Evolutionary conservation across 2,113 vertebrate species (phyloP).

Genomic region (Erpornis zantholeuca): DNA sequence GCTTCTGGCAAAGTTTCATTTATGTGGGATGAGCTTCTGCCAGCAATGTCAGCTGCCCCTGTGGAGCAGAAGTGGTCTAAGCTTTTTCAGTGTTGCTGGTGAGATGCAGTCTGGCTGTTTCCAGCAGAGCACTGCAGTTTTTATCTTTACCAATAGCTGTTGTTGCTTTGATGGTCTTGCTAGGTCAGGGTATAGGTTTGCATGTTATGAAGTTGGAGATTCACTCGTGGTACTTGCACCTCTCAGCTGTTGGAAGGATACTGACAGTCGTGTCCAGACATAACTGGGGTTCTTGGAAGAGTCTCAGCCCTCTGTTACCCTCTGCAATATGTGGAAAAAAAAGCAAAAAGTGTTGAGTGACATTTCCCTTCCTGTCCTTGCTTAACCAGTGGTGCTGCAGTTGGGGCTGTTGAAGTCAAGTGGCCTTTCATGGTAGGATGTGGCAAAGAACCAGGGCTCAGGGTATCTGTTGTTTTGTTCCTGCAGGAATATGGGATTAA

Average conservation of each 20-base stretch:
- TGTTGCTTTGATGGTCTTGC: not conserved
- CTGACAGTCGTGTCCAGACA: not conserved
- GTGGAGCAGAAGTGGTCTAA: not conserved
- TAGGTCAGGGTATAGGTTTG: not conserved
- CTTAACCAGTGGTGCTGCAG: not conserved
- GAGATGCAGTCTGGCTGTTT: not conserved
- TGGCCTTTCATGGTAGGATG: not conserved
- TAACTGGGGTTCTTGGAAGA: not conserved
- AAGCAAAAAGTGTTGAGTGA: not conserved
- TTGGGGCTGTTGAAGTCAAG: not conserved
- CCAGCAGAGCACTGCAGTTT: not conserved
- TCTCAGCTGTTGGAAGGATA: not conserved
- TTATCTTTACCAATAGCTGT: not conserved
- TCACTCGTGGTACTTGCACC: not conserved
- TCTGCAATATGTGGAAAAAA: not conserved
- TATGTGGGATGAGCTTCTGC: not conserved
- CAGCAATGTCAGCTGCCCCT: not conserved
- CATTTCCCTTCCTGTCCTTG: not conserved
- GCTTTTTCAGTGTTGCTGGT: not conserved
- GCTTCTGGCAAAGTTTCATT: not conserved
- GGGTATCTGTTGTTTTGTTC: not conserved
- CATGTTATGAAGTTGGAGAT: not conserved
- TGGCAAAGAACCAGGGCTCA: not conserved
- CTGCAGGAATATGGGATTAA: constrained; percentile 93
- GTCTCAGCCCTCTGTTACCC: not conserved